Base-by-base conservation (phyloP, 1,140 invertebrate genomes). In the Calephelis nemesis region DNA sequence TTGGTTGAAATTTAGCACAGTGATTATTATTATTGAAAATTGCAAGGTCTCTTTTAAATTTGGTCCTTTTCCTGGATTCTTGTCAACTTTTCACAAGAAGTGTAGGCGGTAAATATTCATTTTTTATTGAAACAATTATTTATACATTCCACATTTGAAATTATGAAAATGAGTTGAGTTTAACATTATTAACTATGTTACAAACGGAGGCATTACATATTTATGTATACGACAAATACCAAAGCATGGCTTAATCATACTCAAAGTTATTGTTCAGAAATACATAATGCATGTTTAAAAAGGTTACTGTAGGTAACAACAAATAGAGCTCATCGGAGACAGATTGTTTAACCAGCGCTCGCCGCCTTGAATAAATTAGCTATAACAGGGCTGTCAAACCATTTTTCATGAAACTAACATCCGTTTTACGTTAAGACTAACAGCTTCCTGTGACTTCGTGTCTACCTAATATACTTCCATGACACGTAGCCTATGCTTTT, bases 271-370 rank as follows among this genome's bases (percentile, higher is more conserved):
- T 54, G 52, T 54, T 54, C 19, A 19, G 52, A 54, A 54, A 54
- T 54, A 54, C 52, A 54, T 54, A 54, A 54, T 54, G 52, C 52
- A 54, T 54, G 52, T 58, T 58, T 39, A 58, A 58, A 58, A 58
- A 70, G 71, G 74, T 67, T 64, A 67, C 45, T 67, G 68, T 73
- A 62, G 62, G 75, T 84, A 72, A 82, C 54, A 81, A 79, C 81
- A 82, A 88, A 87, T 81, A 88, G 77, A 81, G 78, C 76, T 82
- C 78, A 82, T 78, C 82, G 81, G 73, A 85, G 79, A 87, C 85
- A 85, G 86, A 88, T 87, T 83, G 81, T 74, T 80, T 82, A 82
- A 73, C 78, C 76, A 73, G 65, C 77, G 75, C 68, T 73, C 78
- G 78, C 64, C 79, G 78, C 78, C 79, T 79, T 78, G 83, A 83